These are phyloP conservation scores for Psococerastis gibbosa DNA, from an alignment of 2,888 invertebrate species.

Conservation along the genomic window DNA sequence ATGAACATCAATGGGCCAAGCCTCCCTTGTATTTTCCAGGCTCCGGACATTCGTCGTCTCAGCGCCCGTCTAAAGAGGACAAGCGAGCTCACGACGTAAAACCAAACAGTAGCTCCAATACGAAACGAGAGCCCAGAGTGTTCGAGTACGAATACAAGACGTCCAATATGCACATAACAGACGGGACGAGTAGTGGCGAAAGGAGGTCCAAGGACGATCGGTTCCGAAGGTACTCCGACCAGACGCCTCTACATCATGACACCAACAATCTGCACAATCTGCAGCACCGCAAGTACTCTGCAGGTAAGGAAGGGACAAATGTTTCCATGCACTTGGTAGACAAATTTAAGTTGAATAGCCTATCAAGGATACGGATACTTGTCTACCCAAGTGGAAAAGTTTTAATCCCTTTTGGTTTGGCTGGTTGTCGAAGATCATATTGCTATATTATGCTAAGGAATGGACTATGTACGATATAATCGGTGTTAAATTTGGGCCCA, in stretches of 20 bases:
- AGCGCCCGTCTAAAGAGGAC: not conserved
- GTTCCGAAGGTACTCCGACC: constrained; percentile 3
- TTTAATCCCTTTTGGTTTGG: too few relatives aligned
- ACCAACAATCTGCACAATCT: not conserved
- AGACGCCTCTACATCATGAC: not conserved
- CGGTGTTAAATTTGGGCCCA: too few relatives aligned
- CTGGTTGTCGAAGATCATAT: too few relatives aligned
- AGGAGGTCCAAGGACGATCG: not conserved
- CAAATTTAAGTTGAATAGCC: too few relatives aligned
- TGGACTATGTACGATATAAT: too few relatives aligned
- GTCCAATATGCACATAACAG: constrained; percentile 5
- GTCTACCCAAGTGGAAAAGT: too few relatives aligned
- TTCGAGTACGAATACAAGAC: constrained; percentile 9
- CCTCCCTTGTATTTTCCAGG: not conserved
- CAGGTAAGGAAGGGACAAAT: too few relatives aligned
- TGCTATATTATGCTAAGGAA: too few relatives aligned
- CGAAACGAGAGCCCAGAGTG: not conserved
- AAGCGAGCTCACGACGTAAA: constrained; percentile 2
- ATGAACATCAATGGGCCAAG: not conserved
- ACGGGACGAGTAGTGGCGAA: constrained; percentile 7
- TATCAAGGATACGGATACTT: too few relatives aligned
- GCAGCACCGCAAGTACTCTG: constrained; percentile 10
- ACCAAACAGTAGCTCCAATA: not conserved
- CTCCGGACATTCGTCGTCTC: not conserved
- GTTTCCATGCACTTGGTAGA: too few relatives aligned